phyloP scores from a whole-genome alignment of 1,140 invertebrate species.

The Papilio machaon region DNA sequence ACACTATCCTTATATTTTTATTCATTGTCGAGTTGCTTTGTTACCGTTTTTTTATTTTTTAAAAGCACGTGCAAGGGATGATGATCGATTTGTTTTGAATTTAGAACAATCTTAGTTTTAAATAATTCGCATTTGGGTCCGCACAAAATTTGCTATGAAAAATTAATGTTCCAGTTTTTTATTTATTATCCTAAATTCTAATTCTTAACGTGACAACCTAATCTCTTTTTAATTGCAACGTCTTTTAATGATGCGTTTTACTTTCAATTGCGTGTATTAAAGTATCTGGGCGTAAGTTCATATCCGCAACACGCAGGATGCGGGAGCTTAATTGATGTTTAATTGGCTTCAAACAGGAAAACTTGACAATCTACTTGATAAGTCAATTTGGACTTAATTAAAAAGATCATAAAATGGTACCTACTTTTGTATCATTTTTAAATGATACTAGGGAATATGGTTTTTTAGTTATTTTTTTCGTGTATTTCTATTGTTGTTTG shows the following conservation, averaged over 20 bases:
- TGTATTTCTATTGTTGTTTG: no score
- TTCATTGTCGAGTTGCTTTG: slow-evolving; percentile 31
- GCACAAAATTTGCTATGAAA: not conserved
- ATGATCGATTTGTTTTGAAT: slow-evolving; percentile 16
- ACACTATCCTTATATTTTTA: slow-evolving; percentile 31
- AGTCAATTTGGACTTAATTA: slow-evolving; percentile 22
- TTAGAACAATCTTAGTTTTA: not conserved
- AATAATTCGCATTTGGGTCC: not conserved
- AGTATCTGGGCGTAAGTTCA: slow-evolving; percentile 11
- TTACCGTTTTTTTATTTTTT: slow-evolving; percentile 4
- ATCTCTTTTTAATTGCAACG: not conserved
- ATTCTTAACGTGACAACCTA: not conserved
- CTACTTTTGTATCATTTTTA: not conserved
- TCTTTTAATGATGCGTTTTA: not conserved
- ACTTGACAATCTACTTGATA: slow-evolving; percentile 24
- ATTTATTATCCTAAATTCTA: not conserved
- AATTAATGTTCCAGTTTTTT: not conserved
- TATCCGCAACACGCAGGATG: slow-evolving; percentile 34
- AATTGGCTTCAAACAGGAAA: slow-evolving; percentile 32
- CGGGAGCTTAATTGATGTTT: slow-evolving; percentile 35
- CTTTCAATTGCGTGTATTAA: not conserved
- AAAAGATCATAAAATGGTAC: not conserved
- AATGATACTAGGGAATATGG: not conserved
- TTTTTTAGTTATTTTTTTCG: not conserved
- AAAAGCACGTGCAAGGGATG: slow-evolving; percentile 23